These are phyloP conservation scores for Philonicus albiceps DNA, from an alignment of 2,888 invertebrate species.

Conservation along the genomic window DNA sequence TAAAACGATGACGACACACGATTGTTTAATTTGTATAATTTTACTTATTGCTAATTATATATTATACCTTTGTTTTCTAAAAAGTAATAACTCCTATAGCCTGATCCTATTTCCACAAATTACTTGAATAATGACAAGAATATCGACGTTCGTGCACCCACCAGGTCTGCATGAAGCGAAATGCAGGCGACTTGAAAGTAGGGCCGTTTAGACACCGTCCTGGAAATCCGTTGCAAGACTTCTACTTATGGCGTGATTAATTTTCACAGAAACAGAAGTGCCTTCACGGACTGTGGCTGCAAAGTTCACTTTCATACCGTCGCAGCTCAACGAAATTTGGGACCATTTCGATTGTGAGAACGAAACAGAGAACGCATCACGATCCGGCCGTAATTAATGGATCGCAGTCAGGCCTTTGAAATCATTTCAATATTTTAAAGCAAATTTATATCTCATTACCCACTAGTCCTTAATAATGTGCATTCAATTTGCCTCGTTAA, in stretches of 20 bases:
- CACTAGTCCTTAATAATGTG: constrained; percentile 3
- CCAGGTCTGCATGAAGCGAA: neutral
- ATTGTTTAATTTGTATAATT: too few relatives aligned
- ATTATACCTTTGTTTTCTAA: too few relatives aligned
- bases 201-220: neutral
- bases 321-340: neutral
- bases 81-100: neutral
- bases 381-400: constrained; percentile 1
- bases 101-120: neutral
- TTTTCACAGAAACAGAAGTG: neutral
- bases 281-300: neutral
- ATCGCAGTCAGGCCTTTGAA: neutral
- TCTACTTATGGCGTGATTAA: neutral
- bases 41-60: too few relatives aligned
- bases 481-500: constrained; percentile 14
- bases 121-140: neutral
- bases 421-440: constrained; percentile 24
- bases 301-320: neutral
- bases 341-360: neutral
- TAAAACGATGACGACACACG: too few relatives aligned
- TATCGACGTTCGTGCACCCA: neutral
- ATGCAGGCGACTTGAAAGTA: neutral
- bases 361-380: neutral
- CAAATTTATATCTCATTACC: constrained; percentile 27
- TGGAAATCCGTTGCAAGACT: neutral